These are phyloP conservation scores for Zaprionus tsacasi DNA, from an alignment of 1,140 invertebrate species.

Conservation along the genomic window DNA sequence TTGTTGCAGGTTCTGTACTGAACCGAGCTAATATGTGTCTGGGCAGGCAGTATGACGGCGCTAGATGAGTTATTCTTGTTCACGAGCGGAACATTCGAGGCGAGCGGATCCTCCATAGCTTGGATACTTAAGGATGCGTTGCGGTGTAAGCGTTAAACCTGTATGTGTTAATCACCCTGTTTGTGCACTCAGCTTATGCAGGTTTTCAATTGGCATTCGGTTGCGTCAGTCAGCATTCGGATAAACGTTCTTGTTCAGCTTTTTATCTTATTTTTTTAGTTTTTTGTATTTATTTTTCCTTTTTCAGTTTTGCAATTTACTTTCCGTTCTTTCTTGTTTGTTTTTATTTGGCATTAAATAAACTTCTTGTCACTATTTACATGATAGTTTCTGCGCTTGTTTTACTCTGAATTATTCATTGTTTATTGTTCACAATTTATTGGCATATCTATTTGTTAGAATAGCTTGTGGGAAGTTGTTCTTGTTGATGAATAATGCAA, in stretches of 20 bases:
- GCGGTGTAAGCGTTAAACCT: neutral
- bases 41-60: constrained; percentile 58
- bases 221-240: constrained; percentile 54
- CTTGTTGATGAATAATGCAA: constrained; percentile 35
- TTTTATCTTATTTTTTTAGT: constrained; percentile 9
- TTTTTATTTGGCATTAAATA: constrained; percentile 21
- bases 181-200: constrained; percentile 15
- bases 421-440: constrained; percentile 36
- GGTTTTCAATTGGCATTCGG: constrained; percentile 43
- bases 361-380: constrained; percentile 22
- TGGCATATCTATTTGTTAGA: constrained; percentile 33
- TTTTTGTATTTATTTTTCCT: constrained; percentile 8
- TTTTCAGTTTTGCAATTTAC: neutral
- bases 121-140: neutral
- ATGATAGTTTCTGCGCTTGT: constrained; percentile 15
- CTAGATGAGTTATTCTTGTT: constrained; percentile 46
- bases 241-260: neutral
- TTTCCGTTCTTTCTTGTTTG: constrained; percentile 9
- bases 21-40: constrained; percentile 40
- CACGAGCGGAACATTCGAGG: constrained; percentile 61
- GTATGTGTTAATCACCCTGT: constrained; percentile 14
- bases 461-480: constrained; percentile 23
- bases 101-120: constrained; percentile 58
- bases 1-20: constrained; percentile 52
- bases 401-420: constrained; percentile 40